Base-by-base conservation (phyloP, 2,113 vertebrate species). In the Ageneiosus marmoratus region DNA sequence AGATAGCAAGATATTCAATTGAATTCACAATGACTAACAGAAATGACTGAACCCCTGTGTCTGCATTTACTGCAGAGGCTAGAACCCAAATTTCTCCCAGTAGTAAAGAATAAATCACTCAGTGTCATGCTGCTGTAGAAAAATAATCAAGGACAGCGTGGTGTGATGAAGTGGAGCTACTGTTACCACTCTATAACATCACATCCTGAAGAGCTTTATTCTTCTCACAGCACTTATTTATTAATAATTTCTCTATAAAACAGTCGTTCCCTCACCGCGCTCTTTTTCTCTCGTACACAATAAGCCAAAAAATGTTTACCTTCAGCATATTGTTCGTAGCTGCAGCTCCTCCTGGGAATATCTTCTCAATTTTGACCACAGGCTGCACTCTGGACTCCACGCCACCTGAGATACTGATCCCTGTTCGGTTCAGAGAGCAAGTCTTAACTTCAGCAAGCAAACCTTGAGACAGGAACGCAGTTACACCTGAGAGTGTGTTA, bases 391-490 rank as follows among this genome's bases (percentile, higher is more conserved):
- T 94, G 53, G 96, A 98, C 88, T 99, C 97, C 0, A 96, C 92
- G 10, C 98, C 97, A 2, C 97, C 98, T 0, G 98, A 99, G 88
- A 99, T 95, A 90, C 98, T 99, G 89, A 99, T 97, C 55, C 98
- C 98, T 99, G 58, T 20, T 41, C 65, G 20, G 27, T 32, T 20
- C 58, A 79, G 58, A 62, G 8, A 29, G 15, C 50, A 10, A 22
- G 62, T 20, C 15, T 29, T 13, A 29, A 58, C 56, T 27, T n/a
- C 9, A 58, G 10, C 13, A 16, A 60, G 11, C 27, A n/a, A 29
- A 62, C 11, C 11, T 29, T 27, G 4, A 62, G 27, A 62, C 55
- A 29, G 13, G 60, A 22, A 37, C 10, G 8, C 16, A 27, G 32
- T 20, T 37, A 20, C 32, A 34, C 32, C 16, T 22, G 18, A 37